phyloP scores from a whole-genome alignment of 2,113 vertebrate genomes.

The Paramormyrops kingsleyae region DNA sequence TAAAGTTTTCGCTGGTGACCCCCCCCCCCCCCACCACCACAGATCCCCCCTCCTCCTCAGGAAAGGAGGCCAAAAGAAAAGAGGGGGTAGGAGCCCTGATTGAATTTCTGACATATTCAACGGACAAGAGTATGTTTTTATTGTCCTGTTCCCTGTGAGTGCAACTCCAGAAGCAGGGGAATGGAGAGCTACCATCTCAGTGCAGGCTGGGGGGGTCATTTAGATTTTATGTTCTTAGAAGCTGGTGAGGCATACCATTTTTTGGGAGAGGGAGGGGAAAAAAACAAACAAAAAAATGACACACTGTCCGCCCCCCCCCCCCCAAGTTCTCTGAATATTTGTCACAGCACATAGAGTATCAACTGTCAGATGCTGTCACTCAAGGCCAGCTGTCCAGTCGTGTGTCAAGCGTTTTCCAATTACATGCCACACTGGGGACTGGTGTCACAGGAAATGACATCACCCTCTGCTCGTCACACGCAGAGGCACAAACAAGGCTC shows the following conservation, averaged over 20 bases:
- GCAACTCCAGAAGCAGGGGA: not conserved
- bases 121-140: not conserved
- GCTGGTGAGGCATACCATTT: not conserved
- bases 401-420: not conserved
- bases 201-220: not conserved
- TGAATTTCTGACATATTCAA: not conserved
- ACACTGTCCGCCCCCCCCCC: not conserved
- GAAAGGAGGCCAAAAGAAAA: not conserved
- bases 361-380: not conserved
- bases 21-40: not conserved
- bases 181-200: not conserved
- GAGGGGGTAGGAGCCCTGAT: not conserved
- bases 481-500: not conserved
- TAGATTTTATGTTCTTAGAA: not conserved
- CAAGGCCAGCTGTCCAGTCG: not conserved
- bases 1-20: not conserved
- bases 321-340: not conserved
- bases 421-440: not conserved
- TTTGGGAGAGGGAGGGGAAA: not conserved
- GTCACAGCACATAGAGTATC: not conserved
- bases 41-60: not conserved
- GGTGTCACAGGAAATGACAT: not conserved
- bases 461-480: not conserved
- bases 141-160: not conserved
- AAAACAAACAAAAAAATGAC: not conserved